Base-by-base conservation (phyloP, 2,888 invertebrate species). In the Mythimna lalbum region DNA sequence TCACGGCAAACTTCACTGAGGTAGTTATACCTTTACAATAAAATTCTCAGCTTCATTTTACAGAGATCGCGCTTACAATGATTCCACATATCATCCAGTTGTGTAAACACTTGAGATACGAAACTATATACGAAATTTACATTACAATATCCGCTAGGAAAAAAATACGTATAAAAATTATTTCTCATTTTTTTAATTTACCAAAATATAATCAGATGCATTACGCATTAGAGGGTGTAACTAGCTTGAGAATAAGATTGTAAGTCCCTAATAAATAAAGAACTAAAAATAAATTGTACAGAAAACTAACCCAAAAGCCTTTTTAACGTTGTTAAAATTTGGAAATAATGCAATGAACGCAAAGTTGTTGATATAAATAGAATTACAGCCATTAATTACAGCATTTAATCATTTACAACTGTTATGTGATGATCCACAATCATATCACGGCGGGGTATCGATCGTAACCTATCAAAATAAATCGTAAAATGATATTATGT, bases 351-450 rank as follows among this genome's bases (percentile, higher is more conserved):
- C 17, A 47, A 2, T 53, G 36, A 47, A 55, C 17, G 33, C 33
- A 21, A 56, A n/a, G 12, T n/a, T 21, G 21, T 74, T 53, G 14
- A 7, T 33, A 21, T n/a, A n/a, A 39, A 53, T 21, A 17, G 36
- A 47, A 53, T 19, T 7, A 64, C 2, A 43, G 9, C 23, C 19
- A 9, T 74, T n/a, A n/a, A n/a, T n/a, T n/a, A n/a, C n/a, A n/a
- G n/a, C n/a, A n/a, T n/a, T n/a, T n/a, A 36, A 47, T 47, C 17
- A 75, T 76, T 76, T 36, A 67, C 12, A 36, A 55, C n/a, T 36
- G 36, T 33, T 31, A 39, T 76, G 56, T 39, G 21, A 23, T 55
- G 43, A 23, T 47, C 36, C 6, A 2, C 17, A 67, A 49, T 49
- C 23, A 21, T 36, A 76, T n/a, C 6, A 27, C 36, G 3, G 27